Evolutionary conservation across 2,113 vertebrate genomes (phyloP).

Genomic region (Sphyrna mokarran): DNA sequence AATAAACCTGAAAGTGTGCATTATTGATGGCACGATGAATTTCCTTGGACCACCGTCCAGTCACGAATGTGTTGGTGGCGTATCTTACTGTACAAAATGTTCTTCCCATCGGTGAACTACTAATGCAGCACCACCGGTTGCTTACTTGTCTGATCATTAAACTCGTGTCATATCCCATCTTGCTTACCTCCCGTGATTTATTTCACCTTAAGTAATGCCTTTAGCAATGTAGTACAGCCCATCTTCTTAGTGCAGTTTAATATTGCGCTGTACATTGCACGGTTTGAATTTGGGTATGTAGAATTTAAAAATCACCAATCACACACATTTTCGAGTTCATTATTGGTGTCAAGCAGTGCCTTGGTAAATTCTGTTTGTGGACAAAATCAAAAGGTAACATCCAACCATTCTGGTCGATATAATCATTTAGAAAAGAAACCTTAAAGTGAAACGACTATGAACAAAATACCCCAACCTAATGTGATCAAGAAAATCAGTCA

Average conservation of each 20-base stretch:
- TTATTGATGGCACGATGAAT: neutral
- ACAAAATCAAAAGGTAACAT: neutral
- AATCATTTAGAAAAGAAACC: neutral
- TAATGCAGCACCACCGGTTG: neutral
- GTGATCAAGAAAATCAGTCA: neutral
- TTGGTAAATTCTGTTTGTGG: neutral
- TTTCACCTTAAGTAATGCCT: neutral
- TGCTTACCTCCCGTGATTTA: neutral
- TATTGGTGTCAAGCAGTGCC: neutral
- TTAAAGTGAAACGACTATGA: neutral
- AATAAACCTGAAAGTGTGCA: constrained; percentile 1
- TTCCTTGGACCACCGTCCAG: constrained; percentile 1
- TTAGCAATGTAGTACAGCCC: neutral
- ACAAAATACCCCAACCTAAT: neutral
- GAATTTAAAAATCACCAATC: neutral
- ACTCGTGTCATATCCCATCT: neutral
- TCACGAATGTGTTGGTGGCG: neutral
- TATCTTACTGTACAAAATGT: neutral
- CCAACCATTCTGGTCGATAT: neutral
- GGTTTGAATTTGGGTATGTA: neutral
- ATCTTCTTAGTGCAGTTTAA: constrained; percentile 34
- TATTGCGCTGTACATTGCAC: constrained; percentile 11
- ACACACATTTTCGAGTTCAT: constrained; percentile 14
- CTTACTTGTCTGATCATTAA: neutral
- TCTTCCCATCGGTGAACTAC: neutral